phyloP scores from a whole-genome alignment of 2,888 invertebrate species.

The Pseudanteris insignis region DNA sequence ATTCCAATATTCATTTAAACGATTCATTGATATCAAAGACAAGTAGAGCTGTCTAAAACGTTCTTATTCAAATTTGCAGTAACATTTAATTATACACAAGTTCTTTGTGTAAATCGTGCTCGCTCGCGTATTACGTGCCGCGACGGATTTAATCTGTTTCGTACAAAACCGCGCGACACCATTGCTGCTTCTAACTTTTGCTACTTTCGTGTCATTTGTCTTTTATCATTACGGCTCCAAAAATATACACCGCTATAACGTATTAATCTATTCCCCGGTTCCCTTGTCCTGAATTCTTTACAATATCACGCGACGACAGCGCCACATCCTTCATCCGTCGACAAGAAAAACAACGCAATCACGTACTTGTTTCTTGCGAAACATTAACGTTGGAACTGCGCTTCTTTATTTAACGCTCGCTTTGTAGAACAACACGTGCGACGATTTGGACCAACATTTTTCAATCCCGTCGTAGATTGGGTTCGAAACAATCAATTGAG shows the following conservation, averaged over 20 bases:
- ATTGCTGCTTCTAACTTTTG: conserved; percentile 1
- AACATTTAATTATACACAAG: conserved; percentile 6
- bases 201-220: conserved; percentile 7
- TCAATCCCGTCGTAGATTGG: too few species aligned
- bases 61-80: conserved; percentile 3
- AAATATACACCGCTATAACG: neutral
- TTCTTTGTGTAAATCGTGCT: conserved; percentile 8
- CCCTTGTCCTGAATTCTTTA: too few species aligned
- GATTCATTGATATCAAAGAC: too few species aligned
- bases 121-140: conserved; percentile 12
- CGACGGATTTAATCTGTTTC: conserved; percentile 11
- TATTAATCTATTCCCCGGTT: neutral
- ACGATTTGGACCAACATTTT: too few species aligned
- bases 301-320: too few species aligned
- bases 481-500: too few species aligned
- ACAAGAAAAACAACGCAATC: conserved; percentile 12
- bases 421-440: too few species aligned
- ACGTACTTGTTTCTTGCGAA: conserved; percentile 1
- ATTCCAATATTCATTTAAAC: too few species aligned
- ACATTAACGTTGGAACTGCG: neutral
- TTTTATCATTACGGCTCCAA: conserved; percentile 8
- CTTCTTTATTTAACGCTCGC: neutral
- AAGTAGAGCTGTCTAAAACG: too few species aligned
- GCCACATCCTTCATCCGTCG: neutral
- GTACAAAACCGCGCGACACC: conserved; percentile 7